Evolutionary conservation across 2,888 invertebrate genomes (phyloP).

Genomic region (Chloroclystis v-ata): DNA sequence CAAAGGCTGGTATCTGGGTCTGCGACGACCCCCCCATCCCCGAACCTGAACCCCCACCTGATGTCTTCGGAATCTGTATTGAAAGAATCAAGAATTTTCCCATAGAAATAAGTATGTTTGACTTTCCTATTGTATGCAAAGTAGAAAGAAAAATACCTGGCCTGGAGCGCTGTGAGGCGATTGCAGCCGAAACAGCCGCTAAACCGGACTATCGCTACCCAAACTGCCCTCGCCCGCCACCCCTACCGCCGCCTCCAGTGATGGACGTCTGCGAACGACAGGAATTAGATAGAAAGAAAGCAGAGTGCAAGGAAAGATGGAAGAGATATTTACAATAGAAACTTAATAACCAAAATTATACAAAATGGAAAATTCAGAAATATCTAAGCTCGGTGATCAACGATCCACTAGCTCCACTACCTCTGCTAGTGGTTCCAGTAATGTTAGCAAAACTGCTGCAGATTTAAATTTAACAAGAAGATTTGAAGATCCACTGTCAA

Average conservation of each 20-base stretch:
- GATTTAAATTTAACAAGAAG: background rate
- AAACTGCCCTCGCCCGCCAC: conserved; percentile 40
- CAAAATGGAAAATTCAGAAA: background rate
- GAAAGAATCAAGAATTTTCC: background rate
- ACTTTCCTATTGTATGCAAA: background rate
- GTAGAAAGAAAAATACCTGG: background rate
- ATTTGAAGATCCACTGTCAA: background rate
- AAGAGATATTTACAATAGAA: background rate
- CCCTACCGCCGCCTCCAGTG: conserved; percentile 42
- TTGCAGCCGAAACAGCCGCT: background rate
- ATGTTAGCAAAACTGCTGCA: too few relatives aligned
- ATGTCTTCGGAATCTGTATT: background rate
- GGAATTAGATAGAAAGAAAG: background rate
- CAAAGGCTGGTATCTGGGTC: background rate
- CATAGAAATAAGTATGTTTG: too few relatives aligned
- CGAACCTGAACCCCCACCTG: background rate
- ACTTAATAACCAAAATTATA: background rate
- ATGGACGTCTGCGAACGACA: conserved; percentile 47
- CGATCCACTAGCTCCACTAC: too few relatives aligned
- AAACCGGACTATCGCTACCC: conserved; percentile 39
- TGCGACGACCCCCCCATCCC: background rate
- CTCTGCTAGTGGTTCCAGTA: too few relatives aligned
- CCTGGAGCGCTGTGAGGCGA: background rate
- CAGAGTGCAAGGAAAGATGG: background rate
- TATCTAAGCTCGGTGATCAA: too few relatives aligned